Conservation (phyloP, 37 sponge, comb jelly and placozoan genomes). For the Halisarca cf. caerulea region DNA sequence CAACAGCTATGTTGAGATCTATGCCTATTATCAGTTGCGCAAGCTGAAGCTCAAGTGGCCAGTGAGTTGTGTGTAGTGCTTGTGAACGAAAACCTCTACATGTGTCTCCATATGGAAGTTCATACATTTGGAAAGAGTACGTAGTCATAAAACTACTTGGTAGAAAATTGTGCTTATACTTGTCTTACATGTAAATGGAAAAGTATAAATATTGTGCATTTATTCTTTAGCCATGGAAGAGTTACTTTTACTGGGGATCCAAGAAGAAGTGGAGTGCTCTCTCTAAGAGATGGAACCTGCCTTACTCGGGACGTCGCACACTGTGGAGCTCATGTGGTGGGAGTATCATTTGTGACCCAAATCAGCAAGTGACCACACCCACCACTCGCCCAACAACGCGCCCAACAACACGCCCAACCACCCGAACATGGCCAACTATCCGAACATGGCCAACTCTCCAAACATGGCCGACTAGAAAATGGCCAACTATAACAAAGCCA, state of each 20-base stretch:
- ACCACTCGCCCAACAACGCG: neutral
- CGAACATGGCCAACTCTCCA: neutral
- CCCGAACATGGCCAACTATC: neutral
- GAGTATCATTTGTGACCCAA: slow-evolving; percentile 18
- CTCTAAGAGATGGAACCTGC: slow-evolving; percentile 16
- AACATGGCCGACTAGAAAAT: neutral
- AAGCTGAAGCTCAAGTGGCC: slow-evolving; percentile 23
- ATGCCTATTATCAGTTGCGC: slow-evolving; percentile 22
- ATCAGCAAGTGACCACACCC: neutral
- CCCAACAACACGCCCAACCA: neutral
- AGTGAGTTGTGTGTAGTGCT: neutral
- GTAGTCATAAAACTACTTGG: no score
- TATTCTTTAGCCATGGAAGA: slow-evolving; percentile 22
- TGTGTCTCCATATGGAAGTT: no score
- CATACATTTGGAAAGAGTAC: no score
- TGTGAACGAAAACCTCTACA: no score
- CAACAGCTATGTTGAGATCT: slow-evolving; percentile 36
- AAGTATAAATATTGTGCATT: no score
- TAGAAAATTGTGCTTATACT: no score
- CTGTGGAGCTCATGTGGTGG: slow-evolving; percentile 28
- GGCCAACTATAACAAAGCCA: neutral
- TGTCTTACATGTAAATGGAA: no score
- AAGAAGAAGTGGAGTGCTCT: slow-evolving; percentile 36
- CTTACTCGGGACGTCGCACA: neutral
- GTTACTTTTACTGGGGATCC: slow-evolving; percentile 7